These are phyloP conservation scores for Axis porcinus DNA, from an alignment of 2,113 vertebrate genomes.

Conservation along the genomic window DNA sequence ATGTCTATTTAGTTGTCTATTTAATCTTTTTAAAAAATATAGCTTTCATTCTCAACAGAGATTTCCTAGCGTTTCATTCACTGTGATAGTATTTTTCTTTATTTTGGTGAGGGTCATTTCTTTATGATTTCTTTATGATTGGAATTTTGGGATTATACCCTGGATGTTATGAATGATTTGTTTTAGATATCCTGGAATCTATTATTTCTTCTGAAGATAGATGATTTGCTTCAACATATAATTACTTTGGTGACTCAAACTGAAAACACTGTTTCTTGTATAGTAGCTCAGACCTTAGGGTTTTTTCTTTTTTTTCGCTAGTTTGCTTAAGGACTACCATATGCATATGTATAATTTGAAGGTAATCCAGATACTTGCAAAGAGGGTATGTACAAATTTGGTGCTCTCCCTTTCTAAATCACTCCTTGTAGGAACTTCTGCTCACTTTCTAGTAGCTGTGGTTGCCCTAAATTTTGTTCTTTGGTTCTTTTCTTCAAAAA, in stretches of 20 bases:
- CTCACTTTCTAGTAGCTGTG: not conserved
- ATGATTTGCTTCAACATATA: not conserved
- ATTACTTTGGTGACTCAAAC: not conserved
- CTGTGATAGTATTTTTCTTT: not conserved
- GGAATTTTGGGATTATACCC: not conserved
- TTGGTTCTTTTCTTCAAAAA: not conserved
- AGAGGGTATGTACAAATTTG: not conserved
- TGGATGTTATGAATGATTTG: not conserved
- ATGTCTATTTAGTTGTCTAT: not conserved
- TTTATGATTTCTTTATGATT: not conserved
- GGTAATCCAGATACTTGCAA: not conserved
- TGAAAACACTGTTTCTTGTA: not conserved
- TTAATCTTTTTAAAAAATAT: not conserved
- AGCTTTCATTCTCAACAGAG: not conserved
- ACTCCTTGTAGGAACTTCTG: not conserved
- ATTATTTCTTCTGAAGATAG: not conserved
- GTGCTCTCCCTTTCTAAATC: not conserved
- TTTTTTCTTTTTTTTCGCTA: not conserved
- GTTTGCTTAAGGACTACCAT: not conserved
- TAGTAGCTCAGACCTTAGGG: not conserved
- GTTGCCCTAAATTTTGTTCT: not conserved
- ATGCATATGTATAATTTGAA: not conserved
- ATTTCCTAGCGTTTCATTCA: not conserved
- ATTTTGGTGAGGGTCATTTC: not conserved
- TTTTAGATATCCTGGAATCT: not conserved